These are phyloP conservation scores for Ciconia stormi DNA, from an alignment of 2,113 vertebrate species.

Conservation along the genomic window DNA sequence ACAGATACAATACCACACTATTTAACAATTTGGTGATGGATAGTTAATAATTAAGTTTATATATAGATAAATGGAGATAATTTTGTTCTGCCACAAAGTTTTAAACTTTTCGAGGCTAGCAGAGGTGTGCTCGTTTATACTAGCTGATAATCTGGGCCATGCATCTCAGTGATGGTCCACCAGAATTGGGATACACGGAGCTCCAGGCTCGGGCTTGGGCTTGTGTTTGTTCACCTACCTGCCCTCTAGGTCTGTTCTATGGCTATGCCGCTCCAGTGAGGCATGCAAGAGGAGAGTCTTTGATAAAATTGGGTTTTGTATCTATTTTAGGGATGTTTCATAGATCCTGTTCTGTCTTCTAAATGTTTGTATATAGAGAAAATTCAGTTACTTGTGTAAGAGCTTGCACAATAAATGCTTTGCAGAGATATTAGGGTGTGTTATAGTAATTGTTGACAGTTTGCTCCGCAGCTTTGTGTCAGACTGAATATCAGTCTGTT, in stretches of 20 bases:
- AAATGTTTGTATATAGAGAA: background rate
- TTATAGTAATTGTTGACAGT: background rate
- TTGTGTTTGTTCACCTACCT: background rate
- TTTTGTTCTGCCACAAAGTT: background rate
- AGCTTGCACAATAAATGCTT: background rate
- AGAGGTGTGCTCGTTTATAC: background rate
- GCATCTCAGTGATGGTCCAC: background rate
- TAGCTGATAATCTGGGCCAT: background rate
- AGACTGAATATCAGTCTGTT: background rate
- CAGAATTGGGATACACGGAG: fast-evolving
- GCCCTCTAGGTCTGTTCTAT: background rate
- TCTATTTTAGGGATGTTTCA: background rate
- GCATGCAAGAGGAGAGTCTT: background rate
- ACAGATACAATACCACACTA: background rate
- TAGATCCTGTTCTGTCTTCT: background rate
- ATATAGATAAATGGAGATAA: background rate
- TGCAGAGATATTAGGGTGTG: background rate
- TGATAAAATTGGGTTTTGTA: fast-evolving
- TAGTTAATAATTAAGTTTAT: background rate
- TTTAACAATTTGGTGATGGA: background rate
- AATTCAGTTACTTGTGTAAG: background rate
- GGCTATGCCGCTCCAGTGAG: background rate
- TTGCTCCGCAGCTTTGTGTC: background rate
- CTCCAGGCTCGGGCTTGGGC: fast-evolving
- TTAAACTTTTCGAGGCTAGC: background rate